Evolutionary conservation across 2,888 invertebrate species (phyloP), one percentile per base, ranked within the genome.

Genomic region (Lycia hirtaria): DNA sequence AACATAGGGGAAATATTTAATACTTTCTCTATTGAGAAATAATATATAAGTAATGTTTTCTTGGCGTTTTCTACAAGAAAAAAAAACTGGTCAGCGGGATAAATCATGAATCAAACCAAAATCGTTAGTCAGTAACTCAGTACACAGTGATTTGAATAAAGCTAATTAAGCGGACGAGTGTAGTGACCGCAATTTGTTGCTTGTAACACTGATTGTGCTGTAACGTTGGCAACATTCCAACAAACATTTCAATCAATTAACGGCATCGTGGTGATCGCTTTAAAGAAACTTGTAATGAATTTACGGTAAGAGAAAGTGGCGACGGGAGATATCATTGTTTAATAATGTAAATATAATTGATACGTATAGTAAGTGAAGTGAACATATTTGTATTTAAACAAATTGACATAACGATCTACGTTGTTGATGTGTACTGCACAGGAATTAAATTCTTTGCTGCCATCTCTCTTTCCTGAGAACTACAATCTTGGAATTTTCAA

Each of bases 221-320:
- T 49, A 20, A 17, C 20, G 30, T 44, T 65, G 65, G 65, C 63
- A 49, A 7, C 17, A 37, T 30, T 60, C 60, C 64, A 65, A 53
- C 28, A 12, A 37, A 38, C 41, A 53, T 48, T 50, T 53, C 48
- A 38, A 59, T 62, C 48, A 53, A 53, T 35, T 52, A 53, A 64
- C 56, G 57, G 56, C 33, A 44, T 33, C 22, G 10, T 20, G 9
- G 12, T 28, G 41, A 32, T 43, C 6, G 41, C 26, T 53, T 45
- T 45, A 40, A 41, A 30, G 43, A 10, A 15, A 14, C 24, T 12
- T 14, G 43, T 3, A 20, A 24, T 24, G 19, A 45, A 30, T 43
- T 24, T 12, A 14, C 10, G 48, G 1, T 33, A 30, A 43, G 30
- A 43, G 35, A 43, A 35, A 49, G 43, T 43, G 48, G 41, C 2